A percentile compares a stretch with the other conserved stretches of the same genome.
Conservation (phyloP, 1,140 invertebrate species). For the Lepidurus packardi region DNA sequence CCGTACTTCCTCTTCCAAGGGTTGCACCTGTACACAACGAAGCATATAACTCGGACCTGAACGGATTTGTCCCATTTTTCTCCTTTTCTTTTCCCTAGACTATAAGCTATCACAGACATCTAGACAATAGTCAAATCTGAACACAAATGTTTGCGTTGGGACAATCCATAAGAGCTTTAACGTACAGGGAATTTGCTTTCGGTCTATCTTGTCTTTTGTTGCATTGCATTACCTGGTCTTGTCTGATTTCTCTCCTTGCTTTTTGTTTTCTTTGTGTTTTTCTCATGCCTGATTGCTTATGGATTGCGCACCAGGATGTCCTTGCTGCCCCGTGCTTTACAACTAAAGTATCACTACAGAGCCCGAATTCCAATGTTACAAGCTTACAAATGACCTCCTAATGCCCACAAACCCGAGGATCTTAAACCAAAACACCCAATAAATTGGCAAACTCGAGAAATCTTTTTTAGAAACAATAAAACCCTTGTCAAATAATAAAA, state of each 20-base stretch:
- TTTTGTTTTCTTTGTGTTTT: neutral
- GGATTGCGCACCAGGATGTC: slow-evolving; percentile 13
- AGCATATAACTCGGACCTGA: slow-evolving; percentile 2
- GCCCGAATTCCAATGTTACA: slow-evolving; percentile 12
- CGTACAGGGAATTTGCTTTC: no score
- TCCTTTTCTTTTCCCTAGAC: neutral
- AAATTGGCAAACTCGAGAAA: neutral
- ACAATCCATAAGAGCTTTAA: no score
- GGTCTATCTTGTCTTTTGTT: no score
- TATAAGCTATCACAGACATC: no score
- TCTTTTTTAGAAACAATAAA: no score
- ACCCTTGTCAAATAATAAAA: no score
- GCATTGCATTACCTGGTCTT: neutral
- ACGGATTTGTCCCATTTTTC: slow-evolving; percentile 1
- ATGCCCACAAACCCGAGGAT: neutral
- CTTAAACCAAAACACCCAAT: slow-evolving; percentile 3
- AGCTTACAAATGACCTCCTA: slow-evolving; percentile 22
- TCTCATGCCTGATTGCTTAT: slow-evolving; percentile 19
- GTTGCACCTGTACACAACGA: neutral
- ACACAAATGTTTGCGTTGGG: no score
- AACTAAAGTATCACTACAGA: slow-evolving; percentile 15
- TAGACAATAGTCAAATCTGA: no score
- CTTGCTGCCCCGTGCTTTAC: slow-evolving; percentile 8
- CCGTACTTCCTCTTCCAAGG: neutral
- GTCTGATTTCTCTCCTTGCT: neutral